These are phyloP conservation scores for Argyresthia albistria DNA, from an alignment of 2,888 invertebrate genomes.

Conservation along the genomic window DNA sequence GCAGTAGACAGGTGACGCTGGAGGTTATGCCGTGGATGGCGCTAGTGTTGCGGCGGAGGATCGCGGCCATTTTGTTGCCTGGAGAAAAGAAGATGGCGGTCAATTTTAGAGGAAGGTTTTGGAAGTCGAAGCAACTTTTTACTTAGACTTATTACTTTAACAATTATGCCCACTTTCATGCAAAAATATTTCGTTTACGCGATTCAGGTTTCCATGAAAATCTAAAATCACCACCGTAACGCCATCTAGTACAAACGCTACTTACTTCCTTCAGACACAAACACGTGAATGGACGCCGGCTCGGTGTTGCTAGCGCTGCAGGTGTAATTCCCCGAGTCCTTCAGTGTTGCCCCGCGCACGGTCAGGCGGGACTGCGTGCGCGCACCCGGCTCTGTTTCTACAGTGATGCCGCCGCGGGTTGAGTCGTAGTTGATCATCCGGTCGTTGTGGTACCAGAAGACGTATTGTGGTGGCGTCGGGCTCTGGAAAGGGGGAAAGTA, in stretches of 20 bases:
- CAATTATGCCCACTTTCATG: no score
- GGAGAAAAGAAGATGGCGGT: conserved; percentile 15
- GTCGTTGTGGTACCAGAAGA: conserved; percentile 97
- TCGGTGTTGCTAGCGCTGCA: conserved; percentile 93
- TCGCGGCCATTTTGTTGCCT: conserved; percentile 69
- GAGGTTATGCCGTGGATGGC: conserved; percentile 62
- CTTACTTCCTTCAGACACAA: conserved; percentile 89
- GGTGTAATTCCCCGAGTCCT: conserved; percentile 93
- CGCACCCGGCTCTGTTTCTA: conserved; percentile 89
- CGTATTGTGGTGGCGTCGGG: conserved; percentile 93
- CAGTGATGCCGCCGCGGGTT: conserved; percentile 83
- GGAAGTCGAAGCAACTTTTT: no score
- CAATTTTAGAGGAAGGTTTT: no score
- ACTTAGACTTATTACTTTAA: no score
- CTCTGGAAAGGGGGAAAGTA: conserved; percentile 74
- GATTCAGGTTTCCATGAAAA: no score
- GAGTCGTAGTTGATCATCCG: conserved; percentile 95
- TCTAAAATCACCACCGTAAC: background rate
- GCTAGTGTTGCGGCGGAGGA: conserved; percentile 61
- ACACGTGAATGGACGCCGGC: conserved; percentile 90
- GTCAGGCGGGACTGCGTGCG: conserved; percentile 89
- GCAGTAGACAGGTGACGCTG: conserved; percentile 49
- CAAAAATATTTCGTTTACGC: no score
- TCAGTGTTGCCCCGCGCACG: conserved; percentile 87
- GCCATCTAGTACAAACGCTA: background rate